Evolutionary conservation across 2,888 invertebrate genomes (phyloP), one percentile per base, ranked within the genome.

Genomic region (Volucella inflata): DNA sequence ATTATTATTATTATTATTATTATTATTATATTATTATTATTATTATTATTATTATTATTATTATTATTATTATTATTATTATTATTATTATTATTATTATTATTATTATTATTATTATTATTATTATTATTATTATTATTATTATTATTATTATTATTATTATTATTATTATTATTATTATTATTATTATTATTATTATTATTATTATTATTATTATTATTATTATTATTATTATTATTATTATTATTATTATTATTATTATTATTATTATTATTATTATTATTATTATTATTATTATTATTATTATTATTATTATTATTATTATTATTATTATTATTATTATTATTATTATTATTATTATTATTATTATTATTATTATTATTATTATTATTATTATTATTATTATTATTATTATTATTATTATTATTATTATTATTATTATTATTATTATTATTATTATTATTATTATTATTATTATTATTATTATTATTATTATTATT

Each of bases 201-300:
- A 70, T 50, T 2, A 59, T 59, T 46, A 46, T 59, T 46, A 71
- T 71, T 11, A 71, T 53, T 46, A 59, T 71, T 36, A 71, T 40
- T 2, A 71, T 71, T 46, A 59, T 53, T 46, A 59, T 59, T 14
- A 44, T 40, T 46, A 71, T 44, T 21, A 71, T 21, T 1, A 21
- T 21, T 21, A 21, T 21, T 21, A 14, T 46, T 9, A 71, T 30
- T 30, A 59, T 59, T 14, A 71, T 53, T 8, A 71, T 71, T 36
- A 71, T 42, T 30, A 59, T 59, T 6, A n/a, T 30, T 38, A 71
- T 71, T 14, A 71, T 53, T 14, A 59, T 59, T 21, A 59, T 59
- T 21, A 59, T 59, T 30, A 59, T 53, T 14, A 71, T 36, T 44
- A 71, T 53, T 2, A 59, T 48, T 44, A 71, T 42, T 36, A 71